Base-by-base conservation (phyloP, 2,113 vertebrate species). In the Solea solea region DNA sequence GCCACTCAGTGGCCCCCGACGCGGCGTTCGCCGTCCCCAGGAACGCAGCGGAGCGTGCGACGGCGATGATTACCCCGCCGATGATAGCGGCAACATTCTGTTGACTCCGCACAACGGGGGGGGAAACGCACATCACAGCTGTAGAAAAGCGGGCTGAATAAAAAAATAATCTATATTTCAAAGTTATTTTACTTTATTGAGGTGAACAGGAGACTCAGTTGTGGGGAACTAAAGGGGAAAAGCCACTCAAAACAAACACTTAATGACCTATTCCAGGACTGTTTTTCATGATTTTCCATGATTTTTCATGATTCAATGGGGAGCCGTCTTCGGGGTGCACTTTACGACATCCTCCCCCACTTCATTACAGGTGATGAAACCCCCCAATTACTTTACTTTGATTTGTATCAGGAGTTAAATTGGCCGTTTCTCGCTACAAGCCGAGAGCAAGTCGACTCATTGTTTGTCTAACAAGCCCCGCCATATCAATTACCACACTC, bases 21-120 rank as follows among this genome's bases (percentile, higher is more conserved):
- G 57, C 64, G 51, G 72, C 28, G 74, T 75, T 69, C 53, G 83
- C 60, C 34, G 14, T 54, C 67, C 69, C 68, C 78, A 42, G 2
- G 70, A 51, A 58, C 0, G 72, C 84, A 59, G 4, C 74, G 3
- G 74, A 83, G 85, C 74, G 57, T 34, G 34, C 3, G 5, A 34
- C 78, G 74, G 71, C 72, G 83, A 85, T 77, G 85, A 84, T 89
- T 81, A 86, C 84, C 83, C 68, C 34, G 34, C 70, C 72, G 0
- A 74, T 81, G 66, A 84, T 65, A 69, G 64, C 45, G 14, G 54
- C 69, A 34, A 34, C 34, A 34, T 34, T 34, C 64, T 74, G 82
- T 74, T 74, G 75, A 84, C 74, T 78, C 57, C 50, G 28, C 72
- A 59, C 81, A 64, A 82, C 57, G 14, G 2, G 54, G 78, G 72